Conservation (phyloP, 2,797 vertebrate genomes). For the Emys orbicularis region DNA sequence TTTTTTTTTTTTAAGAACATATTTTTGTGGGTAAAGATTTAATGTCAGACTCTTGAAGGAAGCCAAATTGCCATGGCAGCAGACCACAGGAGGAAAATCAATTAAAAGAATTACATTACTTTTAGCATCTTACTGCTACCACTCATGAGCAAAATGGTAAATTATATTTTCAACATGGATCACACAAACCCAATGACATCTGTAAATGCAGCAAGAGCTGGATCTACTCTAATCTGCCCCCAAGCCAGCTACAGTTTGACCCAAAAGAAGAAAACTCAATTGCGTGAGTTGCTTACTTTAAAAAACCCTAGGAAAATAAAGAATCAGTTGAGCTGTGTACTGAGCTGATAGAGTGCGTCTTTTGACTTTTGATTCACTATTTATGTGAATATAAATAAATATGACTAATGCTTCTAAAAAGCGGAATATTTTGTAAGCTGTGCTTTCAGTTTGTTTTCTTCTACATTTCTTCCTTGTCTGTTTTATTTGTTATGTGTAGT, state of each 20-base stretch:
- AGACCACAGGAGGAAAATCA: conserved; percentile 17
- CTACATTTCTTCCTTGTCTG: conserved; percentile 2
- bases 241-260: neutral
- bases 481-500: conserved; percentile 7
- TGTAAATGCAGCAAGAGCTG: neutral
- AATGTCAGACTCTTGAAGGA: conserved; percentile 25
- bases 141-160: conserved; percentile 38
- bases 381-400: neutral
- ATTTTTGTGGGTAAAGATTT: conserved; percentile 45
- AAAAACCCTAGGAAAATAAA: too few relatives aligned
- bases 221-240: conserved; percentile 6
- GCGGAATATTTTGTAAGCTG: conserved; percentile 25
- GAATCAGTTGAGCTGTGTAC: neutral
- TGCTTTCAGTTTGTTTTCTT: neutral
- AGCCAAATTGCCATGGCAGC: conserved; percentile 19
- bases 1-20: conserved; percentile 9
- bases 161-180: neutral
- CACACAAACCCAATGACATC: neutral
- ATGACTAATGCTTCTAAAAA: conserved; percentile 42
- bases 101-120: neutral
- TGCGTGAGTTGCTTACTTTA: neutral
- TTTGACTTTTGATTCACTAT: neutral
- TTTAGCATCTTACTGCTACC: conserved; percentile 8
- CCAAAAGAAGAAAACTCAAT: neutral
- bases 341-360: neutral